These are phyloP conservation scores for Stratiomys singularior DNA, from an alignment of 2,888 invertebrate genomes.

Conservation along the genomic window DNA sequence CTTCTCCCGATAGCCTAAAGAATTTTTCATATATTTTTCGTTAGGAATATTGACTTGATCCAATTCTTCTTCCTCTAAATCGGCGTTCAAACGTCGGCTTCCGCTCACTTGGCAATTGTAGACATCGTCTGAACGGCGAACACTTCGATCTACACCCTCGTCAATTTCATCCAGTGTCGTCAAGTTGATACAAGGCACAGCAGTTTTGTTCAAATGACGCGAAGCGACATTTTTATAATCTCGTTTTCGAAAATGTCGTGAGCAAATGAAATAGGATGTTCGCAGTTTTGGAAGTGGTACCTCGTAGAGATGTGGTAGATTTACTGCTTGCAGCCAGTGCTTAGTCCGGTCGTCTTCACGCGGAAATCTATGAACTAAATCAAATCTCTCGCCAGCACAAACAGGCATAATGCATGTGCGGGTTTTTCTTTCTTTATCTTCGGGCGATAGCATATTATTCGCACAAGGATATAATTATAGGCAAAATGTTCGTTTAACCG, in stretches of 20 bases:
- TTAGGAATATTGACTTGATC: neutral
- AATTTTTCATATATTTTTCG: neutral
- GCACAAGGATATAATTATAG: too few species aligned
- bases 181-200: slow-evolving; percentile 56
- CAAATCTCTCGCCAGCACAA: slow-evolving; percentile 55
- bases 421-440: slow-evolving; percentile 30
- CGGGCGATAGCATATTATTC: neutral
- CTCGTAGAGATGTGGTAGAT: slow-evolving; percentile 48
- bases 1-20: neutral
- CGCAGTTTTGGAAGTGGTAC: slow-evolving; percentile 50
- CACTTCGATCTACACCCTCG: neutral
- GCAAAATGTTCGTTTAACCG: too few species aligned
- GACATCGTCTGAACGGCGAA: neutral
- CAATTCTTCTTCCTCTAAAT: neutral
- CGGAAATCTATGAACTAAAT: slow-evolving; percentile 57
- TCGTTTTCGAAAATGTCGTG: slow-evolving; percentile 56
- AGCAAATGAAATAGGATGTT: slow-evolving; percentile 54
- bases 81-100: too few species aligned
- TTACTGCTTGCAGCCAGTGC: slow-evolving; percentile 54
- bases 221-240: slow-evolving; percentile 57
- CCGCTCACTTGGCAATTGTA: neutral
- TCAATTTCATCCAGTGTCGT: slow-evolving; percentile 52
- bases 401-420: slow-evolving; percentile 54
- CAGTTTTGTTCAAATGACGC: slow-evolving; percentile 55
- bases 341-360: slow-evolving; percentile 48